Evolutionary conservation across 1,140 invertebrate species (phyloP).

Genomic region (Eueides isabella): DNA sequence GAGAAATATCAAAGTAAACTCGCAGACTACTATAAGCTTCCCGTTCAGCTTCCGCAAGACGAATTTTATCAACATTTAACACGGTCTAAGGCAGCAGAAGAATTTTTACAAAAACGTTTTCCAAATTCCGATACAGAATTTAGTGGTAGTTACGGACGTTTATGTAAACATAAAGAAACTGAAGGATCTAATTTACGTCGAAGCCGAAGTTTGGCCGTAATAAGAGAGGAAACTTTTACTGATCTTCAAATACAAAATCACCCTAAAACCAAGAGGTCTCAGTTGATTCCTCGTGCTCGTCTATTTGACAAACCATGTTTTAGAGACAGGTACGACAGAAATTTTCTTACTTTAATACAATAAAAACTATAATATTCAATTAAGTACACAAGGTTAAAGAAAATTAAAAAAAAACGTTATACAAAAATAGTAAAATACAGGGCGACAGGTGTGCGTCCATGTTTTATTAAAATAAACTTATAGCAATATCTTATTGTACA

Average conservation of each 20-base stretch:
- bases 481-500: too few species aligned
- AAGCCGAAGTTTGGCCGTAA: slow-evolving; percentile 89
- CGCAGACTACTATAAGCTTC: slow-evolving; percentile 75
- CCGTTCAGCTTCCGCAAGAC: slow-evolving; percentile 75
- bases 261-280: slow-evolving; percentile 85
- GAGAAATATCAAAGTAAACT: slow-evolving; percentile 78
- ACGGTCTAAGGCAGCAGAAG: slow-evolving; percentile 73
- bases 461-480: too few species aligned
- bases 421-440: too few species aligned
- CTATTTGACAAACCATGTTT: slow-evolving; percentile 88
- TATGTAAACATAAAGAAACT: slow-evolving; percentile 77
- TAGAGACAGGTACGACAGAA: slow-evolving; percentile 84
- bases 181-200: slow-evolving; percentile 86
- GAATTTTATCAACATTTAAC: slow-evolving; percentile 79
- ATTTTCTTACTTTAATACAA: background rate
- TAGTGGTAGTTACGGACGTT: slow-evolving; percentile 73
- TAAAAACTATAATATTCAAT: too few species aligned
- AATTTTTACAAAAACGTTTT: slow-evolving; percentile 73
- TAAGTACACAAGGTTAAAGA: too few species aligned
- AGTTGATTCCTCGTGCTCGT: slow-evolving; percentile 89
- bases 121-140: slow-evolving; percentile 76
- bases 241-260: slow-evolving; percentile 84
- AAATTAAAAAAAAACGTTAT: too few species aligned
- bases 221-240: slow-evolving; percentile 88
- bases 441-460: too few species aligned